Percentiles rank a stretch among this genome's conserved stretches.
These are phyloP conservation scores for Fragum sueziense DNA, from an alignment of 2,888 invertebrate genomes.

Conservation along the genomic window DNA sequence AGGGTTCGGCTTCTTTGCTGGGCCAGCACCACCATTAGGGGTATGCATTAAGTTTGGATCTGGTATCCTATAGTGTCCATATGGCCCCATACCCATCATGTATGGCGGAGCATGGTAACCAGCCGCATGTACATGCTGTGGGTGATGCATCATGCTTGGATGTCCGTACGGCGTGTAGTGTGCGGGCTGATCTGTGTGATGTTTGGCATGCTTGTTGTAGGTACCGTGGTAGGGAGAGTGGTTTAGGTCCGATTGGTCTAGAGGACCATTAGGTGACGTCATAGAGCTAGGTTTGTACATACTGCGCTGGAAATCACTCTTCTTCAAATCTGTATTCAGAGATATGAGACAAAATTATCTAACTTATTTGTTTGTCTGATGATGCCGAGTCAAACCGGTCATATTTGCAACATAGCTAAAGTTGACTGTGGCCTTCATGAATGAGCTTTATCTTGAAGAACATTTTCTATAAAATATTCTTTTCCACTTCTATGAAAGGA, in stretches of 20 bases:
- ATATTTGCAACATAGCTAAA: too few species aligned
- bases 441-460: too few species aligned
- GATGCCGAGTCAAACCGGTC: too few species aligned
- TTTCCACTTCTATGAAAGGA: too few species aligned
- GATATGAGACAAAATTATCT: background rate
- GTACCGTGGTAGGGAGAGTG: background rate
- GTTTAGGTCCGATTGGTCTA: background rate
- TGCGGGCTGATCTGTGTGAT: background rate
- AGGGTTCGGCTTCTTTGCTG: background rate
- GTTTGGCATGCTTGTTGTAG: background rate
- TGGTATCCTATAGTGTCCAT: background rate
- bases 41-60: background rate
- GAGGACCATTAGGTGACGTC: background rate
- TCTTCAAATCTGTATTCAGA: constrained; percentile 3
- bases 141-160: constrained; percentile 47
- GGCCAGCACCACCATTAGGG: background rate
- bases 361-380: too few species aligned
- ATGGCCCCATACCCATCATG: constrained; percentile 49
- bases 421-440: too few species aligned
- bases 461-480: too few species aligned
- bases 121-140: constrained; percentile 42
- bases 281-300: constrained; percentile 9
- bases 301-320: constrained; percentile 30
- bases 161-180: constrained; percentile 51
- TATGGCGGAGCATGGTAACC: constrained; percentile 34